Evolutionary conservation across 2,797 vertebrate species (phyloP).

Genomic region (Centroberyx gerrardi): DNA sequence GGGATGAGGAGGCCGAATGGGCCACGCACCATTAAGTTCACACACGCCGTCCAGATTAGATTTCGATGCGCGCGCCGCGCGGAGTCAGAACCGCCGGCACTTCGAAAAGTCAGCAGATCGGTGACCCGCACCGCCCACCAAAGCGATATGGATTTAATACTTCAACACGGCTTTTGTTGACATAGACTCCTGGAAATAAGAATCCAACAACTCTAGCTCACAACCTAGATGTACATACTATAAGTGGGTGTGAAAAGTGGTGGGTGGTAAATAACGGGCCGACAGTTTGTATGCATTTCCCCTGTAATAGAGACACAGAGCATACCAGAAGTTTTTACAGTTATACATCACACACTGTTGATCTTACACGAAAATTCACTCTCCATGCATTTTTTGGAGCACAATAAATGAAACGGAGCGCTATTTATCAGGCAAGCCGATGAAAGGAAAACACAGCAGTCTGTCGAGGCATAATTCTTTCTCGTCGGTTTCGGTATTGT

Average conservation of each 20-base stretch:
- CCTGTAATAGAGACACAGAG: constrained; percentile 17
- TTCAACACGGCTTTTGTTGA: constrained; percentile 44
- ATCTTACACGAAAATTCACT: background rate
- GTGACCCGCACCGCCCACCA: constrained; percentile 31
- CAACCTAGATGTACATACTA: constrained; percentile 24
- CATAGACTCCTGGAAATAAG: constrained; percentile 24
- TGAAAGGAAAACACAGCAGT: constrained; percentile 7
- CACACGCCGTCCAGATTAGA: constrained; percentile 70
- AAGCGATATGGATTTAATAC: constrained; percentile 35
- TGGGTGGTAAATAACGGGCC: constrained; percentile 22
- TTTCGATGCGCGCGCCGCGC: constrained; percentile 59
- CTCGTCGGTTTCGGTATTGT: background rate
- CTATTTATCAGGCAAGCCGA: background rate
- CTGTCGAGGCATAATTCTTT: background rate
- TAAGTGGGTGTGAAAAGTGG: constrained; percentile 25
- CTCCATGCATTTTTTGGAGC: constrained; percentile 6
- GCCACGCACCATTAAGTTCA: constrained; percentile 79
- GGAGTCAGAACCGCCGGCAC: constrained; percentile 44
- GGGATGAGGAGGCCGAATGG: constrained; percentile 71
- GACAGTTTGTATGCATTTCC: constrained; percentile 11
- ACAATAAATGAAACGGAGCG: constrained; percentile 11
- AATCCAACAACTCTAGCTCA: constrained; percentile 9
- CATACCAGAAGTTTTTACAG: constrained; percentile 17
- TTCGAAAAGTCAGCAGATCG: constrained; percentile 42
- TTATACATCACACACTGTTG: constrained; percentile 9